Evolutionary conservation across 2,888 invertebrate species (phyloP).

Genomic region (Eudasyphora cyanicolor): DNA sequence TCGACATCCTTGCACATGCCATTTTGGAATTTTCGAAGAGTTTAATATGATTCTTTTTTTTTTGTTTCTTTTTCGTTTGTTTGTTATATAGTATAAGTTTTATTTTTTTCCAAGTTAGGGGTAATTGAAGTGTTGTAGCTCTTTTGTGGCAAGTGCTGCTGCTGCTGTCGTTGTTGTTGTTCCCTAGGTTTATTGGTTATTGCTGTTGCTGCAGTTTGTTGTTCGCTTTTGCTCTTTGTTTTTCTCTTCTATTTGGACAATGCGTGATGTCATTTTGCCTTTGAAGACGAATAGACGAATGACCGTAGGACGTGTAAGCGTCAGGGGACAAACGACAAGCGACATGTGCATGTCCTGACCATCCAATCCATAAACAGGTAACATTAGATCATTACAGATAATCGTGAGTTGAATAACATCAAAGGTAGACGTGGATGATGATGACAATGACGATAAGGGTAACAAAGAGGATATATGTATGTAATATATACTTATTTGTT

Average conservation of each 20-base stretch:
- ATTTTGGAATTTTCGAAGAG: slow-evolving; percentile 14
- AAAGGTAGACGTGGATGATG: neutral
- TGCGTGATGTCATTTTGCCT: slow-evolving; percentile 59
- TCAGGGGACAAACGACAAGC: neutral
- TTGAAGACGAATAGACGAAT: slow-evolving; percentile 45
- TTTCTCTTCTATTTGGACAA: neutral
- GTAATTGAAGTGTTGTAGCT: slow-evolving; percentile 28
- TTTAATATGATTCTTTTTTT: slow-evolving; percentile 6
- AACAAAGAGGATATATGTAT: no score
- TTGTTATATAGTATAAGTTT: neutral
- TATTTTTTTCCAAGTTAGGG: neutral
- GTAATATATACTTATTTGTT: neutral
- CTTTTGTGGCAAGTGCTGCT: slow-evolving; percentile 39
- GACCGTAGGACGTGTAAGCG: slow-evolving; percentile 28
- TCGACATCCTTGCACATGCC: slow-evolving; percentile 16
- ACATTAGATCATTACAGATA: slow-evolving; percentile 65
- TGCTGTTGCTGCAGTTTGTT: slow-evolving; percentile 21
- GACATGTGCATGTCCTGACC: neutral
- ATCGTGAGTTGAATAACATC: slow-evolving; percentile 62
- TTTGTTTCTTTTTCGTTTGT: neutral
- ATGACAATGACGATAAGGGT: neutral
- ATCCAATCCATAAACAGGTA: slow-evolving; percentile 58
- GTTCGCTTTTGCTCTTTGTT: neutral
- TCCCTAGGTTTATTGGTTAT: slow-evolving; percentile 3
- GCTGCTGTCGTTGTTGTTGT: slow-evolving; percentile 40